phyloP scores from a whole-genome alignment of 1,140 invertebrate species.

The Pseudachorutes palmiensis region DNA sequence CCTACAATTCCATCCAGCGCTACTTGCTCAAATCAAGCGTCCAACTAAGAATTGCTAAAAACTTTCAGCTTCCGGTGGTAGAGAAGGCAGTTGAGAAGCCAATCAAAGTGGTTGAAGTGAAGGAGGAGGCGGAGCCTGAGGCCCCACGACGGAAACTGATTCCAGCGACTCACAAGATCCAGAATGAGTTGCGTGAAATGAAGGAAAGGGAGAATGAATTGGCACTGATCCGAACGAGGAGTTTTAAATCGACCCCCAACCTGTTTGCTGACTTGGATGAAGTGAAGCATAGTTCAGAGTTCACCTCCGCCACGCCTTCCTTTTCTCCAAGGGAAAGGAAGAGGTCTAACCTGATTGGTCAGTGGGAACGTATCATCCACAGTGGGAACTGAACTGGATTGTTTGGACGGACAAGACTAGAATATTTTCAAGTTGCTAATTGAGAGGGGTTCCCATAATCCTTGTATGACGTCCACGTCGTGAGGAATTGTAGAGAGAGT shows the following conservation, averaged over 20 bases:
- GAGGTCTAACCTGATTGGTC: not conserved
- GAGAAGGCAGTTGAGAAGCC: not conserved
- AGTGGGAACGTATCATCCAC: not conserved
- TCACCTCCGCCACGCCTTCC: not conserved
- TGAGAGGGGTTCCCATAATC: not conserved
- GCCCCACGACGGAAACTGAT: slow-evolving; percentile 21
- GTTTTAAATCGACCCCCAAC: slow-evolving; percentile 6
- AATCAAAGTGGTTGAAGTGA: not conserved
- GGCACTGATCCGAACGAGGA: not conserved
- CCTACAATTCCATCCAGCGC: slow-evolving; percentile 18
- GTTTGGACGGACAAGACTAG: not conserved
- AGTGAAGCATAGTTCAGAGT: not conserved
- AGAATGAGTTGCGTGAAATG: slow-evolving; percentile 21
- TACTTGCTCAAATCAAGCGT: slow-evolving; percentile 19
- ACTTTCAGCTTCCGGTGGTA: not conserved
- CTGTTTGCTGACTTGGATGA: not conserved
- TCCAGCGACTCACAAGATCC: slow-evolving; percentile 20
- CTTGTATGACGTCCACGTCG: no score
- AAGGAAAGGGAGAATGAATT: slow-evolving; percentile 23
- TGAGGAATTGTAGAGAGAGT: no score
- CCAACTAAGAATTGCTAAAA: slow-evolving; percentile 12
- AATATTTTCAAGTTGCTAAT: slow-evolving; percentile 1
- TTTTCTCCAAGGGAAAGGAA: not conserved
- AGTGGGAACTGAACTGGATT: not conserved
- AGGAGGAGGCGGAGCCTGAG: slow-evolving; percentile 13